Base-by-base conservation (phyloP, 1,140 invertebrate species). In the Calycopis cecrops region DNA sequence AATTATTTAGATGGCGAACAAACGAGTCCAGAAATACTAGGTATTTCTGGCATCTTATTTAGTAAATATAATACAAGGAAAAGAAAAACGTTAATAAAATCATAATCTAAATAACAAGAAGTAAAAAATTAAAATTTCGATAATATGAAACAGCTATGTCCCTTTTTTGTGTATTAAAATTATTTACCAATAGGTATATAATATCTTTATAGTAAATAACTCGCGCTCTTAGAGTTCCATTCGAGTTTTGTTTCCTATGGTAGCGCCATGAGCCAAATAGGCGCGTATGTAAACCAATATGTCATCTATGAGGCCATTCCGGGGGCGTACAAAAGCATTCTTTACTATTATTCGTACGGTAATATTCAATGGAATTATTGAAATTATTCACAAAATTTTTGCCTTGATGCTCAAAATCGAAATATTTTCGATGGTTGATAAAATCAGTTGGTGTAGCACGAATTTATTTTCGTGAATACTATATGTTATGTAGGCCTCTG, bases 311-410 rank as follows among this genome's bases (percentile, higher is more conserved):
- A 52, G 68, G 60, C 54, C 58, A 60, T 60, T 57, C 55, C 55
- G 61, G 62, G 40, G 52, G 62, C 65, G 52, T 47, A 70, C 74
- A 79, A 79, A 77, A 74, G 74, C 73, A 79, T 79, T 79, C 74
- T 72, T 77, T 55, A 56, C 62, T 69, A 74, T 75, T 76, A 75
- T 76, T 63, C 69, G 65, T 71, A 62, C 70, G 58, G 63, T 77
- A 77, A 73, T 75, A 71, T 76, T 76, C 67, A 71, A 57, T 63
- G 59, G 69, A 79, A 76, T 72, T 76, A 75, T 75, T 73, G 59
- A 70, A 79, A 76, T 72, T 76, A 75, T 75, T 73, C 66, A 71
- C 62, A 48, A 73, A 71, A 69, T 67, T 71, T 73, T 71, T 71
- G 50, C 63, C 65, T 71, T 64, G 56, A 64, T 60, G 59, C 47